Evolutionary conservation across 1,140 invertebrate genomes (phyloP), one percentile per base, ranked within the genome.

Genomic region (Lucilia cuprina): DNA sequence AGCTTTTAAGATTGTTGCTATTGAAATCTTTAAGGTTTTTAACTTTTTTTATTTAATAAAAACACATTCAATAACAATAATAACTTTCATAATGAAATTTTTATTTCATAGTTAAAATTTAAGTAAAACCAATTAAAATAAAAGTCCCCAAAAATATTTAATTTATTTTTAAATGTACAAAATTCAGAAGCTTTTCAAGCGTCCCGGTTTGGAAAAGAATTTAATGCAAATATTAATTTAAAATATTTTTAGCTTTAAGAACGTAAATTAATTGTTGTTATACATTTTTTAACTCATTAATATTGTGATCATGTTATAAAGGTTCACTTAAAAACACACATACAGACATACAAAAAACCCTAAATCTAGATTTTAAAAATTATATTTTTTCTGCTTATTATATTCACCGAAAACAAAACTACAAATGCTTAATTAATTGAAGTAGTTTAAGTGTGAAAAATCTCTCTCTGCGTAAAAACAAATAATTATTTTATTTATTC

Each of bases 241-340:
- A 70, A 83, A 83, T 83, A 19, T 82, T 82, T 82, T 83, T 82
- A 65, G 75, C 13, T 84, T 78, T 30, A 55, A 55, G 21, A 49
- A 80, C 41, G 19, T 25, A 77, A 77, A 80, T 17, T 49, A 80
- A 77, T 77, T 83, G 75, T 85, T 85, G 78, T 80, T 80, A 80
- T 85, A 41, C 5, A 41, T 75, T 83, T 75, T 75, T 83, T 77
- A 83, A 41, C 41, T 80, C 21, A 80, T 50, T 49, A 49, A 80
- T 80, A 80, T 49, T 80, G 77, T 80, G 47, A 80, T 49, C 41
- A 49, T 80, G 25, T 55, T 55, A 41, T 41, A 41, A 41, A 41
- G 41, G 7, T 41, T 41, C 41, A 41, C 41, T 41, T 41, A 41
- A 41, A 41, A 41, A 41, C 10, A 41, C 41, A 41, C 41, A 41